Evolutionary conservation across 2,888 invertebrate species (phyloP).

Genomic region (Drosophila rubida): DNA sequence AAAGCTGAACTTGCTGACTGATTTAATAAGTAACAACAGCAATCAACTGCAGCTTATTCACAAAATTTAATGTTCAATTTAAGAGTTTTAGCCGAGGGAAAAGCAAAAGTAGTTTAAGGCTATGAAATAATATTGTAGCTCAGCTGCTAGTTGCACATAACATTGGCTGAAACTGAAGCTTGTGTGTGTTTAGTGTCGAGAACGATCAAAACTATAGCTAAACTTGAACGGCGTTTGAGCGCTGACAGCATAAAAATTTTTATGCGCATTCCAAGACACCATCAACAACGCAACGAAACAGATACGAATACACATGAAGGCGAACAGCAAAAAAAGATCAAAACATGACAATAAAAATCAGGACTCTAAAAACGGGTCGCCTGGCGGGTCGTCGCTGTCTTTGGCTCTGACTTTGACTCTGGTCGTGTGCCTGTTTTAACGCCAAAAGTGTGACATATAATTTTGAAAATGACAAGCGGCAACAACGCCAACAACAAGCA

Average conservation of each 20-base stretch:
- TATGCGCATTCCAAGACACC: constrained; percentile 72
- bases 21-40: neutral
- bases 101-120: neutral
- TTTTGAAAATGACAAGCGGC: constrained; percentile 77
- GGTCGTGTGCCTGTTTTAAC: constrained; percentile 79
- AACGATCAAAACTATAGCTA: constrained; percentile 25
- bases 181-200: neutral
- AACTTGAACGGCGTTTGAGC: constrained; percentile 36
- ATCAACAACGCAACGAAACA: constrained; percentile 40
- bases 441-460: constrained; percentile 81
- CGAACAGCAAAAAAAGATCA: constrained; percentile 66
- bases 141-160: neutral
- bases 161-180: constrained; percentile 19
- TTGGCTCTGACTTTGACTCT: constrained; percentile 29
- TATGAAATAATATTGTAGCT: neutral
- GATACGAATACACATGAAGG: constrained; percentile 27
- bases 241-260: constrained; percentile 72
- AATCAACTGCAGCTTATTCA: neutral
- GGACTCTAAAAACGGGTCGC: constrained; percentile 77
- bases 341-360: constrained; percentile 81
- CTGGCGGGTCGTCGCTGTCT: constrained; percentile 44
- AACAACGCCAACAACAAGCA: constrained; percentile 59
- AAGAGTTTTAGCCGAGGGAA: neutral
- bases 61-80: neutral
- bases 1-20: no score